Evolutionary conservation across 2,113 vertebrate genomes (phyloP), one percentile per base, ranked within the genome.

Genomic region (Corythoichthys intestinalis): DNA sequence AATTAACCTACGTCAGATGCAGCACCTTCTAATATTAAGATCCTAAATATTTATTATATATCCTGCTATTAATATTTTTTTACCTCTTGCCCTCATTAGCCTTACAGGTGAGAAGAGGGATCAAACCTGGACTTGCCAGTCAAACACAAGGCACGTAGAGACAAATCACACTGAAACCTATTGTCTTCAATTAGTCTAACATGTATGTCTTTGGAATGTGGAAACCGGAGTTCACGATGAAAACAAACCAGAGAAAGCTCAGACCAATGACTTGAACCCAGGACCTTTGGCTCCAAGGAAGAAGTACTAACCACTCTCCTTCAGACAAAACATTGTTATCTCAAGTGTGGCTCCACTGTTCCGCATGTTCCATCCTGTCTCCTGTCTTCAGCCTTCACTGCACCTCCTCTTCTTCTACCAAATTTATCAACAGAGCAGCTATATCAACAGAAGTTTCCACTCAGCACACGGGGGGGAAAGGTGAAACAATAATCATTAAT

Each of bases 371-470:
- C 35, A 67, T 69, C 71, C 58, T 67, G 34, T 70, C 63, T 69
- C 50, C 3, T 3, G 60, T 69, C 39, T 64, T 57, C 64, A 53
- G 66, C 61, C 63, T 67, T 66, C 62, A 49, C 63, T 53, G 52
- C 47, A 47, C 48, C 70, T 56, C 64, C 60, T 60, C 74, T 59
- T 57, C 59, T 50, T 61, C 70, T 20, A 15, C 44, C 28, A 54
- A 48, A 72, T 15, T 62, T 75, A 79, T 81, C 76, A 67, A 52
- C 59, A 15, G 17, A 39, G 17, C 66, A 79, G 57, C 70, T 74
- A 72, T 63, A 59, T 76, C 61, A 86, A 85, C 82, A 85, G 65
- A 69, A 4, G 1, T 44, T 41, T 46, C 50, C 34, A n/a, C 15
- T 56, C 35, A 39, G 39, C 15, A 37, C 48, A 39, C 68, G 57